A percentile compares a stretch with the other conserved stretches of the same genome.
Conservation (phyloP, 2,113 vertebrate genomes). For the Aleadryas rufinucha region DNA sequence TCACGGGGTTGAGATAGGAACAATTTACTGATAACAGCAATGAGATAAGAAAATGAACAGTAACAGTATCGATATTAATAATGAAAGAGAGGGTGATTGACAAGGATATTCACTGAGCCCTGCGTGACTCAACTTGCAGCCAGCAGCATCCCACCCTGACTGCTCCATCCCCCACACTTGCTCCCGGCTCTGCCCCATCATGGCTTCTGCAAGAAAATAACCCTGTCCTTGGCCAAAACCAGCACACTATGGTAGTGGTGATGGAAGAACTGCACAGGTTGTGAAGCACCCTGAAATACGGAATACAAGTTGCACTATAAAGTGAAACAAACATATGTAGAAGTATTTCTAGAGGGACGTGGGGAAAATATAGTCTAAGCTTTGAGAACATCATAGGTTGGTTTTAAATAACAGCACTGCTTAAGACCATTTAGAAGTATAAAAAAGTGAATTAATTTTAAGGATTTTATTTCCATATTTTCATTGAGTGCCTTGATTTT, state of each 20-base stretch:
- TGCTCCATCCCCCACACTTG: accelerated
- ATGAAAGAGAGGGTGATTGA: neutral
- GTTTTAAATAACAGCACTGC: neutral
- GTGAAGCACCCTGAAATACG: neutral
- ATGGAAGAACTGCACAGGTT: neutral
- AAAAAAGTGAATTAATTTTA: neutral
- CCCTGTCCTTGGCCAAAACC: no score
- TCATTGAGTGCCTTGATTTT: neutral
- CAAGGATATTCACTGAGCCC: neutral
- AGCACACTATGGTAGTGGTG: neutral
- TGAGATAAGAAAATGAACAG: neutral
- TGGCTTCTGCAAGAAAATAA: neutral
- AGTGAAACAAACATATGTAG: neutral
- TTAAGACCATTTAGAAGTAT: neutral
- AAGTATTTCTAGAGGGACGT: neutral
- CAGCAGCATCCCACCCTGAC: neutral
- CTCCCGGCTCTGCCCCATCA: neutral
- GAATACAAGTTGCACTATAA: neutral
- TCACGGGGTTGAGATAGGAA: accelerated
- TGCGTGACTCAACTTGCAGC: no score
- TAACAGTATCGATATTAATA: neutral
- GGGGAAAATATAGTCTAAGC: neutral
- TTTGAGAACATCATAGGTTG: neutral
- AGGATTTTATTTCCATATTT: neutral
- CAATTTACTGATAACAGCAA: neutral